Evolutionary conservation across 1,140 invertebrate genomes (phyloP).

Genomic region (Akabosia matsudoensis): DNA sequence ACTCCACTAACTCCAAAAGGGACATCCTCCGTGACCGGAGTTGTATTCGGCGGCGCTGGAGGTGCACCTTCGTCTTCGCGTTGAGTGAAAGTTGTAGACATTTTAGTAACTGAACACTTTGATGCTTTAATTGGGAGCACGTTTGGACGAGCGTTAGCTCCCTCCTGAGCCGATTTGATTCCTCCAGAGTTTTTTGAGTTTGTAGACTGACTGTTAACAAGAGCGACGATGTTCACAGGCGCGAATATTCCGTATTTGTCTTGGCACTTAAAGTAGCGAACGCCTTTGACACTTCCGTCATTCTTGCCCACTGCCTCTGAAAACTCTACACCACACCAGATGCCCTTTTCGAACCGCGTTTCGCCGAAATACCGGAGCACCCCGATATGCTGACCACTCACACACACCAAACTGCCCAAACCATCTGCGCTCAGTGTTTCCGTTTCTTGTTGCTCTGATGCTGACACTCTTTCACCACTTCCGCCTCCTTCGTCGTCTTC

Average conservation of each 20-base stretch:
- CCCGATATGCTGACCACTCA: constrained; percentile 56
- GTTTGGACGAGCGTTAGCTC: neutral
- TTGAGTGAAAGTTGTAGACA: neutral
- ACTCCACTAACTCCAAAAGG: neutral
- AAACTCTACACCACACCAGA: constrained; percentile 65
- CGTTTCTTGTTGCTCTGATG: constrained; percentile 40
- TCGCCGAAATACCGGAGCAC: constrained; percentile 59
- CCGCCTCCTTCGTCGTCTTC: neutral
- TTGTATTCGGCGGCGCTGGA: neutral
- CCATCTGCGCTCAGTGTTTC: too few species aligned
- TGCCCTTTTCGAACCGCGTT: constrained; percentile 58
- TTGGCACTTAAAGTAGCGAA: constrained; percentile 57
- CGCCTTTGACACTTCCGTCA: constrained; percentile 61
- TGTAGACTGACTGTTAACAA: neutral
- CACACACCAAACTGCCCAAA: constrained; percentile 57
- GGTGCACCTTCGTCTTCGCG: neutral
- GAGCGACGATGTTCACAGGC: constrained; percentile 53
- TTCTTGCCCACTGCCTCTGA: constrained; percentile 60
- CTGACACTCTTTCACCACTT: constrained; percentile 46
- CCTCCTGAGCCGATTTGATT: constrained; percentile 6
- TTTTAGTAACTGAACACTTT: neutral
- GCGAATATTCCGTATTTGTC: constrained; percentile 56
- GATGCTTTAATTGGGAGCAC: neutral
- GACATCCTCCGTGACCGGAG: constrained; percentile 1
- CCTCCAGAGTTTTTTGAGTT: neutral